Base-by-base conservation (phyloP, 2,113 vertebrate genomes). In the Aspiorhynchus laticeps region DNA sequence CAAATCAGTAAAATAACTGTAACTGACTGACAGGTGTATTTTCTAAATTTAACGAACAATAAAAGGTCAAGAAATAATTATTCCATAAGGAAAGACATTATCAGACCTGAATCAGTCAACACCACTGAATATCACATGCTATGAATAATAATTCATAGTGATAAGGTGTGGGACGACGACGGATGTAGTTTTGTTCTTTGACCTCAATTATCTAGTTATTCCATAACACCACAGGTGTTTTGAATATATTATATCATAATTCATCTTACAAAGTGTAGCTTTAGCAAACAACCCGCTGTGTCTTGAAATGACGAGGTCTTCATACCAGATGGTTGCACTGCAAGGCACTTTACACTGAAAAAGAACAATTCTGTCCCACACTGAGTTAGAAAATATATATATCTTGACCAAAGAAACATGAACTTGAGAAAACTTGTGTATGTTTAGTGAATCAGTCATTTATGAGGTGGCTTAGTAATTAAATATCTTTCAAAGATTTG, bases 11-110 rank as follows among this genome's bases (percentile, higher is more conserved):
- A 91, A 95, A 92, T 93, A 94, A 95, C 93, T 93, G 93, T 93
- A 93, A 95, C 92, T 92, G 91, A 95, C 93, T 12, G 9, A 91
- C 90, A 94, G 92, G 91, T 94, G 91, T 86, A 90, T 93, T 84
- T 93, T 87, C 89, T 92, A 87, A 91, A 93, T 92, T 85, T 90
- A 90, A 93, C 90, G 87, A 89, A 84, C 82, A 75, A 87, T 83
- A 90, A 91, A 80, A 61, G 88, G 86, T 78, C 79, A 73, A 90
- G 86, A 90, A 93, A 92, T 88, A 93, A 95, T 95, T 93, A 93
- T 87, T 79, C 84, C 69, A 84, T 8, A 74, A 67, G 88, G 89
- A 89, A 90, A 88, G 83, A 73, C 81, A 88, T 92, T 91, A 93
- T 92, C 91, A 89, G 85, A 67, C 31, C 31, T 51, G 73, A 87